Evolutionary conservation across 2,113 vertebrate genomes (phyloP), one percentile per base, ranked within the genome.

Genomic region (Lagopus muta): DNA sequence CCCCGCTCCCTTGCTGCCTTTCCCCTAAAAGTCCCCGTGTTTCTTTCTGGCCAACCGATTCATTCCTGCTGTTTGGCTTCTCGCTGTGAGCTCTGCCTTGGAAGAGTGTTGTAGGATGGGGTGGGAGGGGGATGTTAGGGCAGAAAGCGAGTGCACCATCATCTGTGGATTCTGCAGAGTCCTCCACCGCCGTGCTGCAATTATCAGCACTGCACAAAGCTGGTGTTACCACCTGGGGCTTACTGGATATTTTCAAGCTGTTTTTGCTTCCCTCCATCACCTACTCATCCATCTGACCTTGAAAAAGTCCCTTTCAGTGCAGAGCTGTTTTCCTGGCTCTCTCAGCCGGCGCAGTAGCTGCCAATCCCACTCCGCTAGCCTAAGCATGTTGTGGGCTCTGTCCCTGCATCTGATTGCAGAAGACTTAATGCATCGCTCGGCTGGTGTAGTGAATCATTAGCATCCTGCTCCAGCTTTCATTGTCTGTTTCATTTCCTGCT

Each of bases 401-500:
- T 83, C 92, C 91, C 65, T 2, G 32, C 30, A 7, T 88, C 91
- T 87, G 71, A 90, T 88, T 88, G 93, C 86, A 85, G 95, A 93
- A 88, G 91, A 66, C 81, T 97, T 96, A 96, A 94, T 96, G 92
- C 82, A 96, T 92, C 15, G 28, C 80, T 88, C 76, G 82, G 78
- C 90, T 93, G 94, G 88, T 67, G 75, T 81, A 95, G 96, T 97
- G 97, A 97, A 96, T 97, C 96, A 96, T 96, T 87, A 95, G 86
- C 95, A 95, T 95, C 96, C 95, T 65, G 90, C 77, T 96, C 96
- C 88, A 97, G 96, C 91, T 91, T 95, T 94, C 95, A 91, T 96
- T 96, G 95, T 97, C 94, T 95, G 76, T 80, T 93, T 95, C 94
- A 74, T 95, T 96, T 97, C 97, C 96, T 94, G 88, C 94, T 97